These are phyloP conservation scores for Mylabris phalerata DNA, from an alignment of 1,140 invertebrate species.

Conservation along the genomic window DNA sequence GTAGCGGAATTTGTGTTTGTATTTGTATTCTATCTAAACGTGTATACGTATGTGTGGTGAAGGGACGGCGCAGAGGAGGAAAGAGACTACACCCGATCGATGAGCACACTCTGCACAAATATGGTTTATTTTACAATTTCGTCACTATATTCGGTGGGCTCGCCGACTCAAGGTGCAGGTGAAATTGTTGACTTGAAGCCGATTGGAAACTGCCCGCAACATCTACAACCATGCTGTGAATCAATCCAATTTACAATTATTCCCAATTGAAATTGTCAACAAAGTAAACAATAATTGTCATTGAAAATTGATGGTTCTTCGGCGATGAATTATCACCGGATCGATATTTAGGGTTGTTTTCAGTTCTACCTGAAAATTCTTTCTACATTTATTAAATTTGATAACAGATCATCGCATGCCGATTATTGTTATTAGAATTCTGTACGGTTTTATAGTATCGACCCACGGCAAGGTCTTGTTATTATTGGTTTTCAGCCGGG, in stretches of 20 bases:
- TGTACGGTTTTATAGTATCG: not conserved
- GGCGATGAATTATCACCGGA: too few relatives aligned
- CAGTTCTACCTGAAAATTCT: too few relatives aligned
- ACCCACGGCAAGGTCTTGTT: not conserved
- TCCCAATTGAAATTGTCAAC: too few relatives aligned
- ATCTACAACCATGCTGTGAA: too few relatives aligned
- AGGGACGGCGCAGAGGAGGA: constrained; percentile 15
- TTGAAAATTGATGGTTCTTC: too few relatives aligned
- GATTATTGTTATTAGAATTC: too few relatives aligned
- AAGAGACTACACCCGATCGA: constrained; percentile 22
- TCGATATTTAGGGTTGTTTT: too few relatives aligned
- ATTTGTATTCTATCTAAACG: not conserved
- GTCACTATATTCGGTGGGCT: not conserved
- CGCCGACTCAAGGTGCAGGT: not conserved
- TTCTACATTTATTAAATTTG: too few relatives aligned
- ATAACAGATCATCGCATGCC: too few relatives aligned
- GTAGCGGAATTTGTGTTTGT: not conserved
- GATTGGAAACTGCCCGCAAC: not conserved
- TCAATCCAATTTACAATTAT: too few relatives aligned
- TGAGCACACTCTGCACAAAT: constrained; percentile 25
- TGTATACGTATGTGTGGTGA: not conserved
- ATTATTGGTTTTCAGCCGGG: not conserved
- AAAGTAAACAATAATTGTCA: too few relatives aligned
- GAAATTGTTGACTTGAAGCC: not conserved
- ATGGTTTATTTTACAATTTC: constrained; percentile 25